Percentiles rank a stretch among this genome's conserved stretches.
Evolutionary conservation across 2,113 vertebrate species (phyloP).

Genomic region (Erpornis zantholeuca): DNA sequence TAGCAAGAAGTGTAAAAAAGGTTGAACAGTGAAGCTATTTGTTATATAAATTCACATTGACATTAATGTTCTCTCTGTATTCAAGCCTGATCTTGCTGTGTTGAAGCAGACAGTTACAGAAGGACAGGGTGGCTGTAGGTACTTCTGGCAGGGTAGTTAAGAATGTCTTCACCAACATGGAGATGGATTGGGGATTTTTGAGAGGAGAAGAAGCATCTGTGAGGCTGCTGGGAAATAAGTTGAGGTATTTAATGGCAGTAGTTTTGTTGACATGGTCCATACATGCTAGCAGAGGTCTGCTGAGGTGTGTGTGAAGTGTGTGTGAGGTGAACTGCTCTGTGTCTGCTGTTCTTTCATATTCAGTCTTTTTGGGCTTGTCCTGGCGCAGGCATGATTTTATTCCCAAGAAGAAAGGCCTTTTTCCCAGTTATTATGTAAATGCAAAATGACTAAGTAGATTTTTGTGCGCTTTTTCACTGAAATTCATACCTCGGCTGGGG

Average conservation of each 20-base stretch:
- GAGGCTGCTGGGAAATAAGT: background rate
- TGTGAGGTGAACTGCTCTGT: background rate
- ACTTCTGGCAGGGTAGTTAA: background rate
- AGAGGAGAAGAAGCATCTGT: background rate
- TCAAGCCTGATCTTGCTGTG: background rate
- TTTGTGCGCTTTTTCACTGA: background rate
- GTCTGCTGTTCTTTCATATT: background rate
- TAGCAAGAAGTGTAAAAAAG: background rate
- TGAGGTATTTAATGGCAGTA: background rate
- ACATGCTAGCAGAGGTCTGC: background rate
- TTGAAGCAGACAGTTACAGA: background rate
- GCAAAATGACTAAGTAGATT: background rate
- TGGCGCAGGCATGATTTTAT: background rate
- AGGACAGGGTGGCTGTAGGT: background rate
- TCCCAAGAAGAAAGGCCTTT: background rate
- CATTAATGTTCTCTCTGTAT: background rate
- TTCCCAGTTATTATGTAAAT: background rate
- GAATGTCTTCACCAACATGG: background rate
- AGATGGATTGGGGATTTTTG: background rate
- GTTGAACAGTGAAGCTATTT: background rate
- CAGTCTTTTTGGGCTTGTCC: background rate
- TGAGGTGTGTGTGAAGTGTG: background rate
- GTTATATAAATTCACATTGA: background rate
- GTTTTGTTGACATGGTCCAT: background rate
- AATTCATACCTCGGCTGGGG: background rate